Conservation (phyloP, 1,140 invertebrate species). For the Saxidomus purpurata region DNA sequence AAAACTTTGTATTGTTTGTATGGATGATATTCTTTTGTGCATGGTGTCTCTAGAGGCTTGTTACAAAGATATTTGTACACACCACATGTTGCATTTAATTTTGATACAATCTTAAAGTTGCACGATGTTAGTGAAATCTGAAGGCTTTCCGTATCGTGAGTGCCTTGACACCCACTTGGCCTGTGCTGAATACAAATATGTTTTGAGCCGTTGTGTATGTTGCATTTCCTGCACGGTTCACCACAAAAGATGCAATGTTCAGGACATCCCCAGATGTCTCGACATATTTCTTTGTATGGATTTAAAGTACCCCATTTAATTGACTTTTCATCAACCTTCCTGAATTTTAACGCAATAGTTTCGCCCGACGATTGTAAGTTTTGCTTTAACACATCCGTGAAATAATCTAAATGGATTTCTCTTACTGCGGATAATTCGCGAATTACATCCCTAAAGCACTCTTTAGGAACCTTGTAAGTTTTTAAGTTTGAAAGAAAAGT, state of each 20-base stretch:
- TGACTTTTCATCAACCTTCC: background rate
- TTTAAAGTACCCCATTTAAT: background rate
- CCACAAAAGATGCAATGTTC: background rate
- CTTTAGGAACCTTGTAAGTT: no score
- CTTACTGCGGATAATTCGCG: background rate
- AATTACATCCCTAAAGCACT: background rate
- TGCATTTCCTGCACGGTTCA: background rate
- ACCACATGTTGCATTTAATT: no score
- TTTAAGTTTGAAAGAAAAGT: no score
- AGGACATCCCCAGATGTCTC: background rate
- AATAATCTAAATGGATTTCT: no score
- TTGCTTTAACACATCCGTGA: no score
- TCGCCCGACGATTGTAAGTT: no score
- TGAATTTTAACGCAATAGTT: background rate
- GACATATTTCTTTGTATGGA: background rate
- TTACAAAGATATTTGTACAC: no score
- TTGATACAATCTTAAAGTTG: no score
- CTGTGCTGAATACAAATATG: background rate
- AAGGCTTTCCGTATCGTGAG: background rate
- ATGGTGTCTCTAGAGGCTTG: no score
- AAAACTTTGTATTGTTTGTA: no score
- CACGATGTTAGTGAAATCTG: no score
- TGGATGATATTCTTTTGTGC: no score
- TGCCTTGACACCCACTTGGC: background rate
- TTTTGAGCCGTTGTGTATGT: background rate